Conservation (phyloP, 1,140 invertebrate species). For the Calephelis virginiensis region DNA sequence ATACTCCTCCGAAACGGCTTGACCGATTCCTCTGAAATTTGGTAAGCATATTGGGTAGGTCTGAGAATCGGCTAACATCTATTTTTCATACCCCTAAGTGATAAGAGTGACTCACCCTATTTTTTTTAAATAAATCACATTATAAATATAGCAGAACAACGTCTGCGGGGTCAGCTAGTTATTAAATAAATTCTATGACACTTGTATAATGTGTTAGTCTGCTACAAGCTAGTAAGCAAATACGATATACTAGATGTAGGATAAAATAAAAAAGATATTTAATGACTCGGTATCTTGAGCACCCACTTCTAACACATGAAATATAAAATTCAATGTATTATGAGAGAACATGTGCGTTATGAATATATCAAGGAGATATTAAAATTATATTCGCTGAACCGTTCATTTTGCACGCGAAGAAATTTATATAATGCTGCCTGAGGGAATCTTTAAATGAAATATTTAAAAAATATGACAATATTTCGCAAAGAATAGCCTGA, state of each 20-base stretch:
- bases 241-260: not conserved
- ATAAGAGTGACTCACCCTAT: too few species aligned
- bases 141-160: too few species aligned
- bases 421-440: constrained; percentile 57
- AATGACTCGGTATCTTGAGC: not conserved
- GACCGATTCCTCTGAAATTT: too few species aligned
- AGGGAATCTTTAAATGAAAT: constrained; percentile 69
- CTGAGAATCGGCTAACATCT: too few species aligned
- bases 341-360: constrained; percentile 25
- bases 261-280: constrained; percentile 4
- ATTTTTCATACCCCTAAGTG: too few species aligned
- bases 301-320: constrained; percentile 9
- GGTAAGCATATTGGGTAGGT: too few species aligned
- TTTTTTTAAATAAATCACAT: too few species aligned
- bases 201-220: too few species aligned
- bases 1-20: too few species aligned
- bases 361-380: constrained; percentile 33
- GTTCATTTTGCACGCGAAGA: constrained; percentile 29
- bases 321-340: constrained; percentile 20
- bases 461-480: constrained; percentile 75
- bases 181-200: too few species aligned
- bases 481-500: constrained; percentile 74
- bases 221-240: not conserved
- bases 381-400: constrained; percentile 29
- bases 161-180: too few species aligned